Conservation (phyloP, 2,888 invertebrate genomes). For the Nomada lathburiana region DNA sequence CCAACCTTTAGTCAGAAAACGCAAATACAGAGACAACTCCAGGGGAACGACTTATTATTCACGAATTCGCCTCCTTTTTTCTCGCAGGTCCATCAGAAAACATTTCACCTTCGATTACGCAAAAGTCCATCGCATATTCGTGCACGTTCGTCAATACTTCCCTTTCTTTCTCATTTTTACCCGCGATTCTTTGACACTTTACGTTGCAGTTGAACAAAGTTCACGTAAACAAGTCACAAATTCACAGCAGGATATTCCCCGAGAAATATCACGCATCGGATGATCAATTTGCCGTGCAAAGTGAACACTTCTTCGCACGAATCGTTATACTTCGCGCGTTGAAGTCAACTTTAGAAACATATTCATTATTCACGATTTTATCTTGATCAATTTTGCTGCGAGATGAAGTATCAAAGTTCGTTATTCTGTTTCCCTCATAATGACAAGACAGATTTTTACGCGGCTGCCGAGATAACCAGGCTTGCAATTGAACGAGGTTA, state of each 20-base stretch:
- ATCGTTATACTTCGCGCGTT: too few relatives aligned
- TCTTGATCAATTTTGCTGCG: neutral
- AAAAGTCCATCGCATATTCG: neutral
- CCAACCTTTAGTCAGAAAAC: too few relatives aligned
- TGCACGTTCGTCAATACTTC: neutral
- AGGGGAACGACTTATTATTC: neutral
- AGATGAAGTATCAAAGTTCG: neutral
- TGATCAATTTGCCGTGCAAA: too few relatives aligned
- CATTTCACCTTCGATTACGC: slow-evolving; percentile 1
- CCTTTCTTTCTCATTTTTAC: neutral
- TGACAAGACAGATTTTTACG: neutral
- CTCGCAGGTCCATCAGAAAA: neutral
- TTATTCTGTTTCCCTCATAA: neutral
- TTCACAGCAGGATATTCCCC: too few relatives aligned
- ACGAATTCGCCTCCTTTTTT: neutral
- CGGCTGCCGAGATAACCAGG: neutral
- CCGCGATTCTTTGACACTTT: too few relatives aligned
- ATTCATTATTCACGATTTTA: neutral
- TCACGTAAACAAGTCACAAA: too few relatives aligned
- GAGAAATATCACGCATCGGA: too few relatives aligned
- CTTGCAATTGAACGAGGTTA: neutral
- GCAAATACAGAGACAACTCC: neutral
- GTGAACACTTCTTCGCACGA: too few relatives aligned
- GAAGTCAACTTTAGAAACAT: too few relatives aligned
- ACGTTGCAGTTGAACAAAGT: too few relatives aligned